Conservation (phyloP, 2,888 invertebrate species). For the Automeris io region DNA sequence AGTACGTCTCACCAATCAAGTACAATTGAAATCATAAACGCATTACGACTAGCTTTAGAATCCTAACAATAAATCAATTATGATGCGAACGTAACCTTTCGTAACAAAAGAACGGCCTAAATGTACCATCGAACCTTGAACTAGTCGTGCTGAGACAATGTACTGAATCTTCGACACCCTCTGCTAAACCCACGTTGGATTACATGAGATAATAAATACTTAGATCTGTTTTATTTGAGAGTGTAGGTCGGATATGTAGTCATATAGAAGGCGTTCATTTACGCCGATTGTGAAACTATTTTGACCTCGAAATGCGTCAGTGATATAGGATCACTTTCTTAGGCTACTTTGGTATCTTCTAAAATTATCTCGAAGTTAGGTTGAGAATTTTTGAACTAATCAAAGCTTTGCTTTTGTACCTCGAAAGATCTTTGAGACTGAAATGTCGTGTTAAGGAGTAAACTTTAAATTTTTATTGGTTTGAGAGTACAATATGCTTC, state of each 20-base stretch:
- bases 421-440: too few relatives aligned
- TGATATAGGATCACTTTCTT: too few relatives aligned
- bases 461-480: too few relatives aligned
- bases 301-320: too few relatives aligned
- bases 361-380: too few relatives aligned
- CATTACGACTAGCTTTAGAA: slow-evolving; percentile 7
- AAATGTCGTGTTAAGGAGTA: too few relatives aligned
- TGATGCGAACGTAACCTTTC: slow-evolving; percentile 28
- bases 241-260: background rate
- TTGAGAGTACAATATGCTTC: too few relatives aligned
- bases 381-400: too few relatives aligned
- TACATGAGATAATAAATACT: background rate
- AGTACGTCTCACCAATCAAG: slow-evolving; percentile 8
- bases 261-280: background rate
- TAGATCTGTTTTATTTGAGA: background rate
- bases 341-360: too few relatives aligned
- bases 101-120: slow-evolving; percentile 28
- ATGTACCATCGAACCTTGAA: slow-evolving; percentile 33
- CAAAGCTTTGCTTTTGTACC: too few relatives aligned
- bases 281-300: too few relatives aligned
- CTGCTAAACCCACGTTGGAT: slow-evolving; percentile 6
- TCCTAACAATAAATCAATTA: slow-evolving; percentile 15
- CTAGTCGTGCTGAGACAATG: slow-evolving; percentile 33
- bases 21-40: slow-evolving; percentile 10
- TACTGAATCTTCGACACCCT: slow-evolving; percentile 19